Evolutionary conservation across 2,113 vertebrate genomes (phyloP), one percentile per base, ranked within the genome.

Genomic region (Caloenas nicobarica): DNA sequence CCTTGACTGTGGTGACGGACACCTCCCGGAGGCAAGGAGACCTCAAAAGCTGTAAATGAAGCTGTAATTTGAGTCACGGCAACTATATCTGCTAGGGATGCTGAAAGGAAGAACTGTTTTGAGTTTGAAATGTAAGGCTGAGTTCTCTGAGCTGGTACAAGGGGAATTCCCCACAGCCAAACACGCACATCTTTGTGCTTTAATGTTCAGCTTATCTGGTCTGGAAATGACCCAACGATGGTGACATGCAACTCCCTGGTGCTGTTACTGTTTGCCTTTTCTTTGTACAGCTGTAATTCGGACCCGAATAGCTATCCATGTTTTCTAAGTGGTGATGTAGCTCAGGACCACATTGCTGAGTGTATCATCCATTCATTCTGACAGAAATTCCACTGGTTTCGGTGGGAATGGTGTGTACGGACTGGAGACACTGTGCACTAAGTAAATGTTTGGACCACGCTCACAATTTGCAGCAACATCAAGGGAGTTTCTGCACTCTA

Each of bases 321-420:
- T 69, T 84, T 91, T 44, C 69, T 46, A n/a, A 76, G 61, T 7
- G 16, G n/a, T 24, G 58, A 48, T 9, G 28, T 26, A 53, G 69
- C 65, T 83, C 68, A 53, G 19, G 51, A 71, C 36, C 36, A 18
- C 25, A 4, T 34, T 68, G 58, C 66, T 72, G 72, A 36, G 7
- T 6, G 15, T 9, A 25, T 16, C 57, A 62, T 6, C 6, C 24
- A 26, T 77, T 83, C 11, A 2, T 79, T 66, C 71, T 3, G 17
- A 22, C 38, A 85, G 83, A 68, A 87, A 74, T 91, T 79, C 83
- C 38, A 29, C 40, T 48, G 56, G 31, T 81, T 92, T 88, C 7
- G 4, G n/a, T 31, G 50, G 33, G n/a, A 83, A 60, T 66, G 85
- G 57, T 70, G 31, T 44, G 31, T 51, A 40, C 0, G 12, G 44